phyloP scores from a whole-genome alignment of 2,888 invertebrate genomes.

The Ichneumon xanthorius region DNA sequence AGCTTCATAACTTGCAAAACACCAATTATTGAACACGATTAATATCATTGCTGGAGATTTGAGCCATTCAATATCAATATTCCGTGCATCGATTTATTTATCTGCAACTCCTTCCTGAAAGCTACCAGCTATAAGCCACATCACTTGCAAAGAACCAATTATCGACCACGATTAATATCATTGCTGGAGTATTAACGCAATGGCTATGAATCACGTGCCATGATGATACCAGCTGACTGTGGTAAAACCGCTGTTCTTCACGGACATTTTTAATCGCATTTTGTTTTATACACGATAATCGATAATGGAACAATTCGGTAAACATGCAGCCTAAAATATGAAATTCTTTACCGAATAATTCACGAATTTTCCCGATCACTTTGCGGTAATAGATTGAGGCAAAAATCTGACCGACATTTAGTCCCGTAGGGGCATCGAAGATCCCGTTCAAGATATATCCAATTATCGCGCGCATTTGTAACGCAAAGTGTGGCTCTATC shows the following conservation, averaged over 20 bases:
- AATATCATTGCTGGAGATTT: not conserved
- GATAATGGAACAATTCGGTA: not conserved
- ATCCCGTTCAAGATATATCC: constrained; percentile 64
- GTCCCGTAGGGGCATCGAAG: constrained; percentile 43
- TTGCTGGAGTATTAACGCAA: not conserved
- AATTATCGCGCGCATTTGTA: constrained; percentile 71
- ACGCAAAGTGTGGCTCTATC: constrained; percentile 73
- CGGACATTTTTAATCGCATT: not conserved
- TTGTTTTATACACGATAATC: not conserved
- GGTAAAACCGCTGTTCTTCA: not conserved
- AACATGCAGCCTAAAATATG: not conserved
- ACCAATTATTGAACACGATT: not conserved
- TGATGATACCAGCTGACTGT: not conserved
- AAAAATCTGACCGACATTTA: constrained; percentile 18
- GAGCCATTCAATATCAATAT: too few relatives aligned
- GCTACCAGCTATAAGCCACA: not conserved
- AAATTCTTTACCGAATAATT: not conserved
- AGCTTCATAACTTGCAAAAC: not conserved
- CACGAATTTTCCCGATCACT: not conserved
- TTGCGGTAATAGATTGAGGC: not conserved
- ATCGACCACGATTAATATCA: not conserved
- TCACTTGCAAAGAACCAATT: not conserved
- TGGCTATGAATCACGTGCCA: not conserved
- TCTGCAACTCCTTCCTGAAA: constrained; percentile 33
- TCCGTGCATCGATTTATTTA: constrained; percentile 61